phyloP scores from a whole-genome alignment of 2,888 invertebrate species.

The Dryocosmus kuriphilus region DNA sequence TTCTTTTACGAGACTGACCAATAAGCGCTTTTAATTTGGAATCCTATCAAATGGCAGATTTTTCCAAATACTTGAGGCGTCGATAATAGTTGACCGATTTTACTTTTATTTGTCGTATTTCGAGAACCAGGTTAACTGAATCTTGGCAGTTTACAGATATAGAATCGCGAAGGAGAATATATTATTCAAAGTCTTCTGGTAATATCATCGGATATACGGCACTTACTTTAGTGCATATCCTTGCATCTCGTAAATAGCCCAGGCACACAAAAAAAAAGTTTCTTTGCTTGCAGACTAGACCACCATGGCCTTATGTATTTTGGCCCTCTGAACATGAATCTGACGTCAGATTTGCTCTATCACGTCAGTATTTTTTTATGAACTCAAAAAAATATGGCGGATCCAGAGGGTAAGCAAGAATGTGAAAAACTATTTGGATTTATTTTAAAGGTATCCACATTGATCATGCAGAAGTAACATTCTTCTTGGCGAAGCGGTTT shows the following conservation, averaged over 20 bases:
- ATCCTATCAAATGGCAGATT: slow-evolving; percentile 22
- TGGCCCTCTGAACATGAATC: no score
- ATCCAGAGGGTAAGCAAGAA: no score
- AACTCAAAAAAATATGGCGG: no score
- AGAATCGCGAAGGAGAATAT: neutral
- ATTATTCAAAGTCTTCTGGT: slow-evolving; percentile 16
- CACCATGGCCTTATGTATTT: no score
- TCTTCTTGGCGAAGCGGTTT: no score
- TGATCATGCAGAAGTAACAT: no score
- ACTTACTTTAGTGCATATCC: slow-evolving; percentile 17
- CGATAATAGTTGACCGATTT: neutral
- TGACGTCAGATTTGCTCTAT: no score
- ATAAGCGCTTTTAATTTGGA: neutral
- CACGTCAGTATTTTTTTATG: no score
- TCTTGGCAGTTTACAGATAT: slow-evolving; percentile 26
- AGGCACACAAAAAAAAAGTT: no score
- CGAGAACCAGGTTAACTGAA: slow-evolving; percentile 28
- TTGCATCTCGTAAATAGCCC: slow-evolving; percentile 6
- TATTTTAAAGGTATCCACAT: no score
- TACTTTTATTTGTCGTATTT: slow-evolving; percentile 1
- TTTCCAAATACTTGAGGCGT: slow-evolving; percentile 11
- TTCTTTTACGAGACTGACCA: neutral
- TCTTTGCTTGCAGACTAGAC: no score
- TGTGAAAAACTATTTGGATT: no score
- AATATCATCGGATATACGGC: neutral